Evolutionary conservation across 2,113 vertebrate genomes (phyloP).

Genomic region (Leucoraja erinaceus): DNA sequence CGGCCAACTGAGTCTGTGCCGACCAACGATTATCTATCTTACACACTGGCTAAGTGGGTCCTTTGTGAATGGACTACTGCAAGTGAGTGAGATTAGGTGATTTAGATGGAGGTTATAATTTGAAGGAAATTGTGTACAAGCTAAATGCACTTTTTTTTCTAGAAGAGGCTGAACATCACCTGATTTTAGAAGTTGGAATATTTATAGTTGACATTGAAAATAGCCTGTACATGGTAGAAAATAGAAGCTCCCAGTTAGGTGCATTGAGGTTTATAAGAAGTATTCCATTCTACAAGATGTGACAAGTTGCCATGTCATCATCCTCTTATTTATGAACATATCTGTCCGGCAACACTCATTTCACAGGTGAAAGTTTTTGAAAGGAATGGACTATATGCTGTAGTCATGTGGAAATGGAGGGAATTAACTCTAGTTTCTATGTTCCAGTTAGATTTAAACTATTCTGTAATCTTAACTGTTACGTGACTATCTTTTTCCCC

Average conservation of each 20-base stretch:
- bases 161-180: neutral
- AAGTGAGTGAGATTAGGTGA: too few species aligned
- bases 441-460: neutral
- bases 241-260: neutral
- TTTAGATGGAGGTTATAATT: neutral
- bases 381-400: neutral
- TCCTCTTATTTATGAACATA: neutral
- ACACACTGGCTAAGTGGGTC: too few species aligned
- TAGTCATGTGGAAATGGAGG: neutral
- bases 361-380: neutral
- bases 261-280: neutral
- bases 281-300: neutral
- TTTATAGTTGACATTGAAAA: neutral
- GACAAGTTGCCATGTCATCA: neutral
- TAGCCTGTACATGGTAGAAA: neutral
- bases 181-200: neutral
- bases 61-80: too few species aligned
- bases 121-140: neutral
- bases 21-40: too few species aligned
- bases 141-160: neutral
- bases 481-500: conserved; percentile 24
- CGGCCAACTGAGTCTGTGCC: too few species aligned
- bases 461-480: conserved; percentile 18
- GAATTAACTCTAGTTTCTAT: conserved; percentile 14
- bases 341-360: neutral